These are phyloP conservation scores for Ophraella communa DNA, from an alignment of 2,888 invertebrate species.

Conservation along the genomic window DNA sequence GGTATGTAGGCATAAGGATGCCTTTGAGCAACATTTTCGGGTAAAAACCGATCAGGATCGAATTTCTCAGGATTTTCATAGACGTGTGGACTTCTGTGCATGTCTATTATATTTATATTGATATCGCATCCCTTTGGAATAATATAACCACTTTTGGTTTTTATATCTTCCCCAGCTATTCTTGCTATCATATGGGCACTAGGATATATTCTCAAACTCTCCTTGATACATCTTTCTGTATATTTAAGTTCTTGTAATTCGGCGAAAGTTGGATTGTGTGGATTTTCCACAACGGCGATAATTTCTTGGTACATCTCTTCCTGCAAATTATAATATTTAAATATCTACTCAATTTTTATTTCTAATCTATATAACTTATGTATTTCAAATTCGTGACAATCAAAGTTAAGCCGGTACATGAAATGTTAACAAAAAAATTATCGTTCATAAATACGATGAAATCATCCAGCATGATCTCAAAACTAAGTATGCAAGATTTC, in stretches of 20 bases:
- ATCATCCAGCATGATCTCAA: too few species aligned
- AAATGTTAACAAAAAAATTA: too few species aligned
- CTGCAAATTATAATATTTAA: conserved; percentile 25
- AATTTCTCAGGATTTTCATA: conserved; percentile 59
- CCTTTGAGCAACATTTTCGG: conserved; percentile 52
- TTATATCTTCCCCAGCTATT: conserved; percentile 37
- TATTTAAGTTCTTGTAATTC: conserved; percentile 68
- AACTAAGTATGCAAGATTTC: too few species aligned
- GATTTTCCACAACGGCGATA: conserved; percentile 38
- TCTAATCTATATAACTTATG: too few species aligned
- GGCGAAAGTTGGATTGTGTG: conserved; percentile 60
- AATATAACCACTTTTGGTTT: conserved; percentile 43
- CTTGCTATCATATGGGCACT: conserved; percentile 52
- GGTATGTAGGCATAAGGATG: conserved; percentile 59
- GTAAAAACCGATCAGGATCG: conserved; percentile 54
- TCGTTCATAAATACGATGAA: too few species aligned
- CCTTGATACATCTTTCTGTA: conserved; percentile 60
- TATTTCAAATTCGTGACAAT: too few species aligned
- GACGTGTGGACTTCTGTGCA: conserved; percentile 59
- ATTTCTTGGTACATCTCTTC: conserved; percentile 39
- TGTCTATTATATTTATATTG: conserved; percentile 49
- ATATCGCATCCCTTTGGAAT: conserved; percentile 53
- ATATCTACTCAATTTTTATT: too few species aligned
- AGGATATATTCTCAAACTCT: conserved; percentile 41
- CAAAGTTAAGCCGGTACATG: too few species aligned